Conservation (phyloP, 2,888 invertebrate species). For the Tortrix viridana region DNA sequence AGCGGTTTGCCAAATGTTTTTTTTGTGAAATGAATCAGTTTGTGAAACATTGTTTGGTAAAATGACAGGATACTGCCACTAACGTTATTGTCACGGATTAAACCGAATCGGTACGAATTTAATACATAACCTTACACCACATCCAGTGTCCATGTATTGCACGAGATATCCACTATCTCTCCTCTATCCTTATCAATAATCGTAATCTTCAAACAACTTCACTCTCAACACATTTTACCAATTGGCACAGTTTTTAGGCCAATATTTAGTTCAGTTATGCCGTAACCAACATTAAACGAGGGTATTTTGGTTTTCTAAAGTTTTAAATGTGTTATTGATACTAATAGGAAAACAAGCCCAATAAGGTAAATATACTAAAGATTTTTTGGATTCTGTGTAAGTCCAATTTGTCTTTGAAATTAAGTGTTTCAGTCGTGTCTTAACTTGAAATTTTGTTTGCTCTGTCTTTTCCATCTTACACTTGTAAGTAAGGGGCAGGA, state of each 20-base stretch:
- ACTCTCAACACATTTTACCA: constrained; percentile 14
- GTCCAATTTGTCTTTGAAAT: constrained; percentile 3
- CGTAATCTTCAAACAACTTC: constrained; percentile 26
- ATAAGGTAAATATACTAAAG: constrained; percentile 19
- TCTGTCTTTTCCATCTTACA: neutral
- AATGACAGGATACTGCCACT: no score
- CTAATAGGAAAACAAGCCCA: constrained; percentile 10
- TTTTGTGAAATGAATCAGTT: no score
- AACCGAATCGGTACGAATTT: no score
- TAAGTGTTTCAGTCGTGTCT: constrained; percentile 11
- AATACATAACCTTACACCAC: neutral
- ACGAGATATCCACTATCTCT: constrained; percentile 26
- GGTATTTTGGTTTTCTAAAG: neutral
- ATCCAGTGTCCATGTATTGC: neutral
- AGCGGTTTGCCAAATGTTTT: no score
- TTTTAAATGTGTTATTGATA: constrained; percentile 18
- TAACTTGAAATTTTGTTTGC: neutral
- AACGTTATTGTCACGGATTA: no score
- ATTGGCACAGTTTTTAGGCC: constrained; percentile 15
- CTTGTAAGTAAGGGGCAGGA: neutral
- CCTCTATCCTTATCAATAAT: constrained; percentile 25
- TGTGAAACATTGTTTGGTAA: no score
- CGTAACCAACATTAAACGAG: neutral
- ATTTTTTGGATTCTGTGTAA: constrained; percentile 28
- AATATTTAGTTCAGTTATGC: constrained; percentile 1